These are phyloP conservation scores for Rhopalosiphum nymphaeae DNA, from an alignment of 2,888 invertebrate species.

Conservation along the genomic window DNA sequence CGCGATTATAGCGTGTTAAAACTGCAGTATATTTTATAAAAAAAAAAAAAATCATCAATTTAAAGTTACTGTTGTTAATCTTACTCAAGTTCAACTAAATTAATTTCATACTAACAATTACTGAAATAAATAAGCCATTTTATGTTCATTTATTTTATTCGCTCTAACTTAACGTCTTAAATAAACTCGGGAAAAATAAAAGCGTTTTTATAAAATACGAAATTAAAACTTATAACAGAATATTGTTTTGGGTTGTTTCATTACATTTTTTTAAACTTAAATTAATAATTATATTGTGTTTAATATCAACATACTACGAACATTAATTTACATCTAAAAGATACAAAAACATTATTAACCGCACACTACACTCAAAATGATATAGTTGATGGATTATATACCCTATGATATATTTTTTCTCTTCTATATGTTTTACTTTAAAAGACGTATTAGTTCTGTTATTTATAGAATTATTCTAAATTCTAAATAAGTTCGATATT, in stretches of 20 bases:
- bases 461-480: neutral
- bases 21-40: neutral
- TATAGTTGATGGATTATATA: neutral
- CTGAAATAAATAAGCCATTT: constrained; percentile 14
- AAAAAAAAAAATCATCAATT: neutral
- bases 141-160: neutral
- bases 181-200: neutral
- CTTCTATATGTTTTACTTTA: neutral
- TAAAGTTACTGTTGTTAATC: neutral
- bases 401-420: neutral
- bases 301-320: neutral
- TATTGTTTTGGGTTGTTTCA: neutral
- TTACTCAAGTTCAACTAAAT: neutral
- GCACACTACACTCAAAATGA: neutral
- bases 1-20: neutral
- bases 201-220: constrained; percentile 15
- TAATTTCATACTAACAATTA: neutral
- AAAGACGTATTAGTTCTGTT: neutral
- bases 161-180: neutral
- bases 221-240: neutral
- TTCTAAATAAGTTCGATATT: neutral
- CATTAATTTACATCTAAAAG: neutral
- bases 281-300: neutral
- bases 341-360: neutral
- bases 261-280: neutral